phyloP scores from a whole-genome alignment of 1,140 invertebrate genomes.

The Leptinotarsa texana region DNA sequence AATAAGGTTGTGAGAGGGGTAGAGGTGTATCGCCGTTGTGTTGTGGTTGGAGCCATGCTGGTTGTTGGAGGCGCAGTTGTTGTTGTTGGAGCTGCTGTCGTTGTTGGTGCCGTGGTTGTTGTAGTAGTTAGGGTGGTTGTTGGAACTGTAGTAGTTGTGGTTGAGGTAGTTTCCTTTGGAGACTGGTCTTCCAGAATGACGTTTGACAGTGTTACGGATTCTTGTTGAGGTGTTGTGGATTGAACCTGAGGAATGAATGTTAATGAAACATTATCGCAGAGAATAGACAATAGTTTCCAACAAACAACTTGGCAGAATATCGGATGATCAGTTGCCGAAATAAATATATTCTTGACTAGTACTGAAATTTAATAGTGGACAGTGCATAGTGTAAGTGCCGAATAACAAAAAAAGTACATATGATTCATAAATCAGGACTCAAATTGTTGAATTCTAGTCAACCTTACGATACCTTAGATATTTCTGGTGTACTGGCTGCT shows the following conservation, averaged over 20 bases:
- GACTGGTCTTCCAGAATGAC: slow-evolving; percentile 16
- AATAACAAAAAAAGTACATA: too few species aligned
- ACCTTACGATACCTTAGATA: neutral
- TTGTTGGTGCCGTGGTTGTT: slow-evolving; percentile 8
- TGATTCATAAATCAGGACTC: too few species aligned
- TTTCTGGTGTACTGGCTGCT: neutral
- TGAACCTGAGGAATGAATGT: neutral
- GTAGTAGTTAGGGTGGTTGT: slow-evolving; percentile 4
- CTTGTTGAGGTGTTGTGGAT: neutral
- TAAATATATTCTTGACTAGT: too few species aligned
- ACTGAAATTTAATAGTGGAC: too few species aligned
- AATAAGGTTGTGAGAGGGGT: neutral
- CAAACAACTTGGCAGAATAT: too few species aligned
- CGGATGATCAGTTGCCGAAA: too few species aligned
- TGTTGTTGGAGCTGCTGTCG: neutral
- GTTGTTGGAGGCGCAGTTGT: slow-evolving; percentile 44
- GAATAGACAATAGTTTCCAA: too few species aligned
- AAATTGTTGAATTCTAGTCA: too few species aligned
- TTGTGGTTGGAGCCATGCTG: slow-evolving; percentile 21
- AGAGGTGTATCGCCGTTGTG: neutral
- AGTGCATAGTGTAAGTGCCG: too few species aligned
- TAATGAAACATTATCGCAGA: too few species aligned
- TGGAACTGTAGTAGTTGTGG: neutral
- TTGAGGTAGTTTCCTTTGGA: slow-evolving; percentile 7
- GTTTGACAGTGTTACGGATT: slow-evolving; percentile 22